Evolutionary conservation across 1,140 invertebrate genomes (phyloP), one percentile per base, ranked within the genome.

Genomic region (Tenebrio molitor): DNA sequence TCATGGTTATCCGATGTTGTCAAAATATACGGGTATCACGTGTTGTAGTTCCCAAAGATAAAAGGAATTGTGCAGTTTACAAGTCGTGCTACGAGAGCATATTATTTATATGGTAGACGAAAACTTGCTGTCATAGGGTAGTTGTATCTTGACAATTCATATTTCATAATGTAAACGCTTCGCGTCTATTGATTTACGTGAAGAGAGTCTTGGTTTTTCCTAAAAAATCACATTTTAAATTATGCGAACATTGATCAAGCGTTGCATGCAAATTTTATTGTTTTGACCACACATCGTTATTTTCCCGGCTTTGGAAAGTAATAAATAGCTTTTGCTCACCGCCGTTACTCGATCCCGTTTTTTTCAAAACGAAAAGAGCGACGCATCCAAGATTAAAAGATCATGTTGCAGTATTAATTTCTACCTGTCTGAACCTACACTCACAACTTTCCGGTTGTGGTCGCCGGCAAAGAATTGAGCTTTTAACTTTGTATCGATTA

Each of bases 101-200:
- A 58, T 58, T 58, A 58, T 65, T 65, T 65, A 42, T 65, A 65
- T 41, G 62, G 33, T 19, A 66, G 17, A 66, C 36, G 36, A 41
- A 66, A 66, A 66, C 34, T 44, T 44, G 42, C 36, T 65, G 62
- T 42, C 62, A 65, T 39, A 34, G 39, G 33, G 39, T 42, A 65
- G 50, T 58, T 29, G 25, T 42, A 65, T 66, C 64, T 66, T 66
- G 64, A 66, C 64, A 42, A 66, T 44, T 44, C 64, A 66, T 66
- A 66, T 66, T 66, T 66, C 64, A 66, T 12, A 17, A 39, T 34
- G 23, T 65, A 41, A 65, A 65, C 34, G 21, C 19, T 66, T 42
- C 62, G 16, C 16, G 21, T 2, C 17, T 66, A 66, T 66, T 66
- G 64, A 66, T 66, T 66, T 58, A 58, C 19, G 36, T 41, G n/a